Base-by-base conservation (phyloP, 2,888 invertebrate species). In the Cephonodes hylas region DNA sequence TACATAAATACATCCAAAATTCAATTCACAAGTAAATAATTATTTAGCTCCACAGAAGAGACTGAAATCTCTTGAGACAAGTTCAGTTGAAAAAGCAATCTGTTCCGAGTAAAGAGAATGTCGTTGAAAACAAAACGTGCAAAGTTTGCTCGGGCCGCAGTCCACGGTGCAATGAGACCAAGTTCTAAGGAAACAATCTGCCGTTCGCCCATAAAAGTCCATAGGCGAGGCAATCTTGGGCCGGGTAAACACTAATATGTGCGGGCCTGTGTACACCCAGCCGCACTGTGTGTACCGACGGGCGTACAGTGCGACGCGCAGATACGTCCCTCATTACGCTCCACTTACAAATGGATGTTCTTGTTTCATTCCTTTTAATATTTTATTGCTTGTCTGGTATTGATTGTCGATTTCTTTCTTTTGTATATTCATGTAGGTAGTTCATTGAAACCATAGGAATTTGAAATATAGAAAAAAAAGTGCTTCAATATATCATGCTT, bases 231-330 rank as follows among this genome's bases (percentile, higher is more conserved):
- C 67, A 74, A 73, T 76, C 68, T 71, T 65, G 66, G 58, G 45
- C 66, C 62, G 62, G 66, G 73, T 69, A 72, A 75, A 75, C 70
- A 75, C 62, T 66, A 73, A 75, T 73, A 71, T 71, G 69, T 62
- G 66, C 65, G 22, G 53, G 6, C 48, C 56, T 31, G 53, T 53
- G 66, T 60, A 63, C 61, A 56, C 63, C 62, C 59, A 58, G 59
- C 59, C 44, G 60, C 64, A 60, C 64, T 63, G 20, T 13, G 45
- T 57, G 61, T 63, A 59, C 25, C 34, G 46, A 34, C 31, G 27
- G 38, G 10, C 1, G 63, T 63, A 65, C 58, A 64, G 58, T 46
- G 57, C 56, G 27, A 46, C 57, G 44, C 65, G 38, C 48, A 64
- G 59, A 63, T 68, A 25, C 15, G 7, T 27, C 18, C 5, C 31